Percentiles rank a stretch among this genome's conserved stretches.
Conservation (phyloP, 2,797 vertebrate genomes). For the Melanotaenia nigrans region DNA sequence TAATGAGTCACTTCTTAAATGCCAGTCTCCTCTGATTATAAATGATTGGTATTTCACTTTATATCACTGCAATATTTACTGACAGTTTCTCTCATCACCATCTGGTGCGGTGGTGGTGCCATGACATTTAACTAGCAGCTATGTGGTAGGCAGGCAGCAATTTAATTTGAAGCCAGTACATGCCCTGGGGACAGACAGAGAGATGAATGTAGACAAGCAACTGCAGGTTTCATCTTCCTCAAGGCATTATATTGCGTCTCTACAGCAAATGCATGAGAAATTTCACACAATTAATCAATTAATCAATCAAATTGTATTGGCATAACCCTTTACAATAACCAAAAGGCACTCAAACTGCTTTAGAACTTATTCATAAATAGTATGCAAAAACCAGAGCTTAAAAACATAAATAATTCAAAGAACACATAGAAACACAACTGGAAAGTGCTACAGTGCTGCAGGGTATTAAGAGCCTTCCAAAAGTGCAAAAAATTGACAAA, state of each 20-base stretch:
- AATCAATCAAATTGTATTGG: too few relatives aligned
- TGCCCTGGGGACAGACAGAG: conserved; percentile 30
- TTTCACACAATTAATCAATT: not conserved
- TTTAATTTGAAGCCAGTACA: conserved; percentile 58
- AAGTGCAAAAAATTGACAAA: too few relatives aligned
- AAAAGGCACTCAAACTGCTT: too few relatives aligned
- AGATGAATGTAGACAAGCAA: conserved; percentile 52
- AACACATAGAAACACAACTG: too few relatives aligned
- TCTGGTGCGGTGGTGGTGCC: conserved; percentile 54
- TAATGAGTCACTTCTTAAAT: conserved; percentile 37
- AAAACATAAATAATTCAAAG: too few relatives aligned
- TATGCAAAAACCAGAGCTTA: too few relatives aligned
- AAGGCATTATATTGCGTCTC: conserved; percentile 30
- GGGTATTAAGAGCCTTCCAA: too few relatives aligned
- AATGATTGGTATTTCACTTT: conserved; percentile 56
- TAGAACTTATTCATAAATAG: too few relatives aligned
- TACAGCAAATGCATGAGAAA: conserved; percentile 9
- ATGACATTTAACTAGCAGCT: conserved; percentile 74
- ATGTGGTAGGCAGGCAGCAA: conserved; percentile 50
- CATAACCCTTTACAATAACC: too few relatives aligned
- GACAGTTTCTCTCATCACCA: conserved; percentile 61
- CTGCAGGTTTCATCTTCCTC: conserved; percentile 44
- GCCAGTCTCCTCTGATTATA: conserved; percentile 31
- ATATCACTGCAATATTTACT: conserved; percentile 60
- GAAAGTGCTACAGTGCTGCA: too few relatives aligned